A percentile compares a stretch with the other conserved stretches of the same genome.
These are phyloP conservation scores for Ceryle rudis DNA, from an alignment of 2,797 vertebrate genomes.

Conservation along the genomic window DNA sequence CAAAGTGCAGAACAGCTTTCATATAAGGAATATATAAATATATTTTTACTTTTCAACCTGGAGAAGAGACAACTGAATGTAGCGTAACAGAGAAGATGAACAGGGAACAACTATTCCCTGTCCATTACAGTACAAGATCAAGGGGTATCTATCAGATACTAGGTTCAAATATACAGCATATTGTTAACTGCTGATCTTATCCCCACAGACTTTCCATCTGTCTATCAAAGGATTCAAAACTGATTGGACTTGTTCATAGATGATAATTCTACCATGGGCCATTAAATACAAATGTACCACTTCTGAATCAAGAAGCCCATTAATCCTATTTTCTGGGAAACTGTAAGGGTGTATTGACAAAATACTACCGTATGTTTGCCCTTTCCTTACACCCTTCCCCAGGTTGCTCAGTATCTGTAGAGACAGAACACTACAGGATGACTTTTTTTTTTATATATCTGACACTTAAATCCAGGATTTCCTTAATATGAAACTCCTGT, in stretches of 20 bases:
- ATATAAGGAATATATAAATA: neutral
- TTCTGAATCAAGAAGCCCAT: conserved; percentile 9
- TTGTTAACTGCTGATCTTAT: conserved; percentile 30
- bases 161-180: conserved; percentile 1
- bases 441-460: neutral
- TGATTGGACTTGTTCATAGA: neutral
- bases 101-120: neutral
- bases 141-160: neutral
- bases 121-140: neutral
- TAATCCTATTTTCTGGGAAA: conserved; percentile 19
- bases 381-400: neutral
- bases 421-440: neutral
- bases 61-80: neutral
- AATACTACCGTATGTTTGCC: conserved; percentile 17
- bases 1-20: neutral
- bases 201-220: neutral
- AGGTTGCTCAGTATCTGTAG: neutral
- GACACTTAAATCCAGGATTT: neutral
- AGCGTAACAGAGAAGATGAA: neutral
- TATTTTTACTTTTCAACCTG: neutral
- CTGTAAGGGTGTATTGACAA: neutral
- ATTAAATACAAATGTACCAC: neutral
- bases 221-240: conserved; percentile 19
- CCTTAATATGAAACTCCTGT: neutral
- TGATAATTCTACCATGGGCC: conserved; percentile 24